Base-by-base conservation (phyloP, 2,113 vertebrate genomes). In the Pelusios castaneus region DNA sequence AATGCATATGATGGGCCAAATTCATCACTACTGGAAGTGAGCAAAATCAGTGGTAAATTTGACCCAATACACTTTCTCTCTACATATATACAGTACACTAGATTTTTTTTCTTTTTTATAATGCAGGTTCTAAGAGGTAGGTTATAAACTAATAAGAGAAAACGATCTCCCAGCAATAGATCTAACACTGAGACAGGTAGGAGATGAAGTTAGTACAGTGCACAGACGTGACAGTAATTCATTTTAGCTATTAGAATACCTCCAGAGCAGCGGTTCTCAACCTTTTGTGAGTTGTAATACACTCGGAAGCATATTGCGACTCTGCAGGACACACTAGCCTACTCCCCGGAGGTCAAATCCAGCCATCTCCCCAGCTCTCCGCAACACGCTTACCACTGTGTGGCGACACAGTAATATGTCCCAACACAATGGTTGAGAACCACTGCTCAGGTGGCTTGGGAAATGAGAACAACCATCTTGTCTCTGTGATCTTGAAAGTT, bases 141-240 rank as follows among this genome's bases (percentile, higher is more conserved):
- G 80, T 43, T 92, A 83, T 76, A 95, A 93, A 94, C n/a, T 82
- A 89, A 95, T 43, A 75, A 89, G 89, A 31, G 90, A 96, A 96
- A 96, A 94, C 22, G 90, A 95, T 91, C 93, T 51, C 19, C 12
- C 55, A 88, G 88, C 78, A 91, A 96, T 88, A 38, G 43, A 70
- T 0, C 0, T 70, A 45, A 78, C 3, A 12, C 81, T 34, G 58
- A 89, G 84, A 95, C 92, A 94, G 87, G 54, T 73, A 83, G 63
- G 73, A 76, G 73, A 60, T 67, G 55, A 38, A 55, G 29, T n/a
- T 75, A 81, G 91, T 81, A 54, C 84, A 82, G 88, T 95, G 92
- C 93, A 80, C 60, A 0, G 0, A 87, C 63, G 80, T 83, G 24
- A 29, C 56, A 2, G 19, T 4, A 38, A 67, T 85, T 80, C 49